phyloP scores from a whole-genome alignment of 2,113 vertebrate genomes.

The Cyanoderma ruficeps region DNA sequence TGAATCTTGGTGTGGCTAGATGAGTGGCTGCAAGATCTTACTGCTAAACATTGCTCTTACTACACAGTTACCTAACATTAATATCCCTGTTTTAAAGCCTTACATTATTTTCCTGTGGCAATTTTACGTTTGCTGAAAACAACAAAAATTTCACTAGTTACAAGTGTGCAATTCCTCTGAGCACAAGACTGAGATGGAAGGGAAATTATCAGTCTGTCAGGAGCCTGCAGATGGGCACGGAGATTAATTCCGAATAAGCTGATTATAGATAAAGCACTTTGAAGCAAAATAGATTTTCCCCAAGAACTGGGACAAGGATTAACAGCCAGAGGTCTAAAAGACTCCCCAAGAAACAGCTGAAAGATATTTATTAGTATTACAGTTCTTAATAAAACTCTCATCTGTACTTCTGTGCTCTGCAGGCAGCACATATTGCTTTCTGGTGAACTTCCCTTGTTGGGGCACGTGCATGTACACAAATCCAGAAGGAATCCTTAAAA shows the following conservation, averaged over 20 bases:
- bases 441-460: background rate
- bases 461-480: accelerated
- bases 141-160: background rate
- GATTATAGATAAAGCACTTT: slow-evolving; percentile 54
- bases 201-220: slow-evolving; percentile 20
- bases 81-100: background rate
- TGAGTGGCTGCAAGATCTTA: background rate
- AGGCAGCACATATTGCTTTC: background rate
- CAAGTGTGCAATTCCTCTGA: background rate
- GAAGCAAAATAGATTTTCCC: slow-evolving; percentile 56
- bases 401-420: background rate
- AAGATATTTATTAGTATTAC: background rate
- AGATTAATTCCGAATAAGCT: slow-evolving; percentile 54
- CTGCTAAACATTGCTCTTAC: background rate
- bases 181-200: background rate
- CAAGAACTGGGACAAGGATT: slow-evolving; percentile 66
- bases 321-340: slow-evolving; percentile 46
- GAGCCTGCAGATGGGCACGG: slow-evolving; percentile 16
- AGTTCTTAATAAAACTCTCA: background rate
- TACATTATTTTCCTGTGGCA: background rate
- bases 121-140: background rate
- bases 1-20: background rate
- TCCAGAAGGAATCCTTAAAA: background rate
- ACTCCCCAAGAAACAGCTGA: slow-evolving; percentile 23
- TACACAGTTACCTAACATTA: background rate